phyloP scores from a whole-genome alignment of 1,140 invertebrate genomes.

The Dendroctonus valens region DNA sequence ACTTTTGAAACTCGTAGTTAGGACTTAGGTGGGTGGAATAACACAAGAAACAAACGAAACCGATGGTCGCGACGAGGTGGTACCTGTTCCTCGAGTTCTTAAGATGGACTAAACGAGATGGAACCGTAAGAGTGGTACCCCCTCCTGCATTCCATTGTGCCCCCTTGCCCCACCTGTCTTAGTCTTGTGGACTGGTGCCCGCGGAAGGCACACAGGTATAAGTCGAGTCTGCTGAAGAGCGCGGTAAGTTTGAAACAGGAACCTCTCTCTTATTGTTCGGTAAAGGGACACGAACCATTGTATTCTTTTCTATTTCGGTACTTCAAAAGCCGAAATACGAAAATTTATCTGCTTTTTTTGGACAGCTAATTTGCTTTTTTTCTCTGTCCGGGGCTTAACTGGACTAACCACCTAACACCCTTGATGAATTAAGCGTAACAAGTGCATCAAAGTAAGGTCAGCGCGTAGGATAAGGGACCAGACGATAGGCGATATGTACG shows the following conservation, averaged over 20 bases:
- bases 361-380: too few species aligned
- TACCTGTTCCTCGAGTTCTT: constrained; percentile 39
- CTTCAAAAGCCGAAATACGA: too few species aligned
- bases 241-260: constrained; percentile 46
- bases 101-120: constrained; percentile 46
- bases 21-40: constrained; percentile 27
- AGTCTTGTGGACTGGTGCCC: constrained; percentile 25
- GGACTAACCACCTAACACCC: too few species aligned
- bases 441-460: too few species aligned
- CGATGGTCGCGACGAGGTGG: constrained; percentile 28
- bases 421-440: too few species aligned
- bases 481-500: too few species aligned
- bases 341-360: too few species aligned
- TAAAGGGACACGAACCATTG: constrained; percentile 46
- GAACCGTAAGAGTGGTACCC: constrained; percentile 42
- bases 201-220: constrained; percentile 32
- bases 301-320: constrained; percentile 39
- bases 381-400: too few species aligned
- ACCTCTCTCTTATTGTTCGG: constrained; percentile 39
- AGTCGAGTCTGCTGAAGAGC: constrained; percentile 15
- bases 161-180: constrained; percentile 42
- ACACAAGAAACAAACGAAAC: constrained; percentile 31
- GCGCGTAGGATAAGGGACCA: too few species aligned
- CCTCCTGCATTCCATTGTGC: constrained; percentile 48
- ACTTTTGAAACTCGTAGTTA: constrained; percentile 17